Base-by-base conservation (phyloP, 2,113 vertebrate species). In the Neolamprologus sp. region DNA sequence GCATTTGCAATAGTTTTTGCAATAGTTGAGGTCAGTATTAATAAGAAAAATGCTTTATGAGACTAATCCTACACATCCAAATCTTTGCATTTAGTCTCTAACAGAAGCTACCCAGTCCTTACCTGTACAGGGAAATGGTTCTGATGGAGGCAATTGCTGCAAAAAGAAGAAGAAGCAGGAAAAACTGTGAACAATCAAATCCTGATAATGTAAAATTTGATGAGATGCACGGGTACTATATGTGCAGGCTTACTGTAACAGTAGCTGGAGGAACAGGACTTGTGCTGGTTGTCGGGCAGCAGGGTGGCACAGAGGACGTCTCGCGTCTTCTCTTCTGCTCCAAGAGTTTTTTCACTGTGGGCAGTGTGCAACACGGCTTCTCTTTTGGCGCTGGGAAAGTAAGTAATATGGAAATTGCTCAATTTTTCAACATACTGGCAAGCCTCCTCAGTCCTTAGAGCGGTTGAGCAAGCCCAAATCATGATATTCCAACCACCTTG, bases 311-410 rank as follows among this genome's bases (percentile, higher is more conserved):
- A 23, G 95, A 94, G 21, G 93, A 91, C 5, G 96, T 95, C 93
- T 97, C 97, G 3, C 97, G 96, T 85, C 95, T 97, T 85, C 98
- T 95, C 94, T 98, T 98, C 94, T 97, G 95, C 91, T 98, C 97
- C 96, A 98, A 91, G 85, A 98, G 97, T 90, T 98, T 97, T 94
- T 98, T 97, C 83, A 98, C 98, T 1, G 98, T 98, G 93, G 97
- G 97, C 71, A 97, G 96, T 13, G 96, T 96, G 94, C 96, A 96
- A 94, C 96, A 97, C 95, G 94, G 93, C 96, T 96, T 97, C 93
- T 97, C 97, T 91, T 97, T 97, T 80, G 96, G 94, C 47, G 96
- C 97, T 97, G 91, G 58, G 16, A 30, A 58, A 60, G 16, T 42
- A 30, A 19, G 16, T 78, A 78, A 33, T 51, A 78, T 78, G 26